Evolutionary conservation across 2,888 invertebrate genomes (phyloP).

Genomic region (Strigamia crassipes): DNA sequence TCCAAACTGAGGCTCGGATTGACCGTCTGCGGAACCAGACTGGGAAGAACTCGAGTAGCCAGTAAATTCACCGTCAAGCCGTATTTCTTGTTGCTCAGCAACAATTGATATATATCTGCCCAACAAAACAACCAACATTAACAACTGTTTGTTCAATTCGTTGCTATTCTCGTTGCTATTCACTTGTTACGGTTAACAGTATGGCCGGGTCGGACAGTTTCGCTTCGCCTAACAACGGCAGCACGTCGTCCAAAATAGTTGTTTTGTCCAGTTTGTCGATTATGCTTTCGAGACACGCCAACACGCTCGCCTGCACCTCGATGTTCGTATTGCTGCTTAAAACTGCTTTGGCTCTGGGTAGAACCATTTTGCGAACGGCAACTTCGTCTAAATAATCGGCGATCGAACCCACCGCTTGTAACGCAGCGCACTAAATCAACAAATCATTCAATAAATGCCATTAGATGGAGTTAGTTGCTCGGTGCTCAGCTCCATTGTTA

Average conservation of each 20-base stretch:
- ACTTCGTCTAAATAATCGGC: constrained; percentile 82
- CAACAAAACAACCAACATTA: constrained; percentile 28
- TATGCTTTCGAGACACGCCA: constrained; percentile 69
- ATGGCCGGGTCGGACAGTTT: constrained; percentile 86
- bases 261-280: constrained; percentile 81
- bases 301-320: constrained; percentile 60
- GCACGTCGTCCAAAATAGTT: constrained; percentile 86
- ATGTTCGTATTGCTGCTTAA: constrained; percentile 77
- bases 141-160: no score
- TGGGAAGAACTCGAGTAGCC: constrained; percentile 92
- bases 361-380: constrained; percentile 75
- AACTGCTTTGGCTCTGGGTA: constrained; percentile 76
- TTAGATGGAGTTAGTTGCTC: no score
- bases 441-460: background rate
- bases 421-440: constrained; percentile 75
- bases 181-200: constrained; percentile 87
- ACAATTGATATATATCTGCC: constrained; percentile 85
- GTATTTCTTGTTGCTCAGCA: constrained; percentile 87
- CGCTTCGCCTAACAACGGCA: constrained; percentile 85
- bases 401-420: constrained; percentile 83
- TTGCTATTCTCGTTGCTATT: constrained; percentile 63
- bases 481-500: no score
- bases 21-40: constrained; percentile 87
- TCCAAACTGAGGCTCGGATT: constrained; percentile 83
- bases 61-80: constrained; percentile 87